Evolutionary conservation across 2,888 invertebrate genomes (phyloP).

Genomic region (Lasioglossum morio): DNA sequence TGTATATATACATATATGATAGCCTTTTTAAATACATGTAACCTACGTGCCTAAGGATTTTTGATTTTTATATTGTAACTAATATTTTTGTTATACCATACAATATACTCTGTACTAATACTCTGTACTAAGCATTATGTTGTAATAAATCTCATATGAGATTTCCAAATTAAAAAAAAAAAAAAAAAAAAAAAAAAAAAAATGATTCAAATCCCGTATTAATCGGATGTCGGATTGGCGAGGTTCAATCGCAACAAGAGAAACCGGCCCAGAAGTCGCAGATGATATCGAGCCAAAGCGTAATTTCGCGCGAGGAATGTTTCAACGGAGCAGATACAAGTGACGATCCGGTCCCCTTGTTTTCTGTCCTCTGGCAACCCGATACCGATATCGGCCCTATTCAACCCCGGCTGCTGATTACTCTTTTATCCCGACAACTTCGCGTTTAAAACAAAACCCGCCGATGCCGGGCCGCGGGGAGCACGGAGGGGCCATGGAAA

Average conservation of each 20-base stretch:
- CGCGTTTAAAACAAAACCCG: constrained; percentile 42
- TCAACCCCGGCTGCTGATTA: constrained; percentile 36
- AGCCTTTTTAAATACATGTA: too few species aligned
- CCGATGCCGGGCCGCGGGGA: background rate
- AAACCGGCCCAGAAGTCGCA: background rate
- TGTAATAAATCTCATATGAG: too few species aligned
- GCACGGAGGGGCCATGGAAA: constrained; percentile 23
- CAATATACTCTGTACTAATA: too few species aligned
- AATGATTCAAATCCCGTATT: background rate
- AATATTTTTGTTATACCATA: too few species aligned
- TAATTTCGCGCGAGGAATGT: constrained; percentile 41
- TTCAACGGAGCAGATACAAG: constrained; percentile 26
- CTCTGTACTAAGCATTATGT: too few species aligned
- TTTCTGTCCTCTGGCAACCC: constrained; percentile 26
- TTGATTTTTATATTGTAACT: too few species aligned
- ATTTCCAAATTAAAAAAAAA: too few species aligned
- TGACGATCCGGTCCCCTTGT: constrained; percentile 29
- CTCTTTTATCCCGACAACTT: constrained; percentile 39
- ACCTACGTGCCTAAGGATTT: too few species aligned
- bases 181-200: too few species aligned
- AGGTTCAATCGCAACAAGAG: background rate
- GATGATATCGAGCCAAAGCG: constrained; percentile 41
- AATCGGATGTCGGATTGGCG: background rate
- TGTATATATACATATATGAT: too few species aligned
- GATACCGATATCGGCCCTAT: constrained; percentile 41